Base-by-base conservation (phyloP, 37 sponge, comb jelly and placozoan species). In the Geodia barretti region DNA sequence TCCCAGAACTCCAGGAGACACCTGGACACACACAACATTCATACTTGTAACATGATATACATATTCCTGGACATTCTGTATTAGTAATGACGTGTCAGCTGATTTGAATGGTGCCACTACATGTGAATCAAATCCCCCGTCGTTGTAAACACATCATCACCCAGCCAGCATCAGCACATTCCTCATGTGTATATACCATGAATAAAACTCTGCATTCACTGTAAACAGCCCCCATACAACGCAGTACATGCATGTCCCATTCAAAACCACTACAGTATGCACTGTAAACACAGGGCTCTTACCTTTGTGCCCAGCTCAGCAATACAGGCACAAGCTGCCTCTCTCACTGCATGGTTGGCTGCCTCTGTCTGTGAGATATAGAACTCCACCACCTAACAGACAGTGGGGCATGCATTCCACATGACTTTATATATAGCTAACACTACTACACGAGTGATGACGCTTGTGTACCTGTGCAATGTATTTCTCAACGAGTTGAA, bases 231-330 rank as follows among this genome's bases (percentile, higher is more conserved):
- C n/a, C n/a, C n/a, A n/a, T n/a, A n/a, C n/a, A n/a, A n/a, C n/a
- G n/a, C n/a, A n/a, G n/a, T n/a, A n/a, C n/a, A n/a, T n/a, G n/a
- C n/a, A n/a, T n/a, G n/a, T n/a, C n/a, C n/a, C n/a, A n/a, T n/a
- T n/a, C n/a, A n/a, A n/a, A n/a, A n/a, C n/a, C n/a, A n/a, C n/a
- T n/a, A n/a, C n/a, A n/a, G n/a, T n/a, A n/a, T n/a, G n/a, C n/a
- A n/a, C n/a, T n/a, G n/a, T n/a, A 47, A 14, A 47, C 54, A 47
- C 11, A n/a, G 14, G 76, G 35, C n/a, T 14, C 35, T 64, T 65
- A 97, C 85, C 75, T 97, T 97, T 37, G 86, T 83, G 19, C 95
- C 98, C 25, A 97, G 87, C 72, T 97, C 98, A 72, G 95, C 98
- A 78, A 97, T 92, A 78, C 98, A 97, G 14, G 87, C 68, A 69